A percentile compares a stretch with the other conserved stretches of the same genome.
phyloP scores from a whole-genome alignment of 2,888 invertebrate genomes.

The Muschampia plurimacula region DNA sequence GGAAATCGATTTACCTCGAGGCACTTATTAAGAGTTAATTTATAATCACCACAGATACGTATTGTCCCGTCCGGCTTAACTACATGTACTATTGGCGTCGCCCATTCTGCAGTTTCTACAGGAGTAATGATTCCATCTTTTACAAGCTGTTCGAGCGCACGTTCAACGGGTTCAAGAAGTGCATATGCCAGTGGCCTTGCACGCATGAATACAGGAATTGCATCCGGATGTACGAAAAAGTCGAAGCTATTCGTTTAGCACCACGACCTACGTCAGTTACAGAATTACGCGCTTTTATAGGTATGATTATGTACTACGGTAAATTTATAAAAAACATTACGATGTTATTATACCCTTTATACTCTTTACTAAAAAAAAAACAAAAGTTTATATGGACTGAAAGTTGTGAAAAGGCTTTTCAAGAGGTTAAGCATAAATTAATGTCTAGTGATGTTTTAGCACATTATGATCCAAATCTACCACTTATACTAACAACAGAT shows the following conservation, averaged over 20 bases:
- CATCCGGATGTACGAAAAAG: constrained; percentile 31
- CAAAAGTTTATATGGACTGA: constrained; percentile 1
- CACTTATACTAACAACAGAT: constrained; percentile 8
- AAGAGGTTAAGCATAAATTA: constrained; percentile 1
- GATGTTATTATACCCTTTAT: constrained; percentile 2
- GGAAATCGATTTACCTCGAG: constrained; percentile 39
- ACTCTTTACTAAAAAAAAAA: not conserved
- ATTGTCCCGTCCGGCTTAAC: constrained; percentile 46
- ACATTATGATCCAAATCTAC: constrained; percentile 13
- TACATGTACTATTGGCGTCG: constrained; percentile 47
- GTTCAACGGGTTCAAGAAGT: constrained; percentile 45
- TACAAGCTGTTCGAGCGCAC: constrained; percentile 37
- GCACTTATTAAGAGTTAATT: constrained; percentile 38
- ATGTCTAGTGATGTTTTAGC: constrained; percentile 14
- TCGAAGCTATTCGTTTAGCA: not conserved
- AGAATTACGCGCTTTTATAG: not conserved
- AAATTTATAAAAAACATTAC: constrained; percentile 15
- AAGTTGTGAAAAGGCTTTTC: constrained; percentile 6
- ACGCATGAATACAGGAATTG: constrained; percentile 14
- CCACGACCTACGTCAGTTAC: not conserved
- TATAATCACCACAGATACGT: constrained; percentile 27
- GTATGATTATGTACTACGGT: constrained; percentile 8
- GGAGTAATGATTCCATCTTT: constrained; percentile 40
- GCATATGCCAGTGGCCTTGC: constrained; percentile 43
- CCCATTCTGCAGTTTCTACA: constrained; percentile 44